phyloP scores from a whole-genome alignment of 2,797 vertebrate species.

The Sebastiscus tertius region DNA sequence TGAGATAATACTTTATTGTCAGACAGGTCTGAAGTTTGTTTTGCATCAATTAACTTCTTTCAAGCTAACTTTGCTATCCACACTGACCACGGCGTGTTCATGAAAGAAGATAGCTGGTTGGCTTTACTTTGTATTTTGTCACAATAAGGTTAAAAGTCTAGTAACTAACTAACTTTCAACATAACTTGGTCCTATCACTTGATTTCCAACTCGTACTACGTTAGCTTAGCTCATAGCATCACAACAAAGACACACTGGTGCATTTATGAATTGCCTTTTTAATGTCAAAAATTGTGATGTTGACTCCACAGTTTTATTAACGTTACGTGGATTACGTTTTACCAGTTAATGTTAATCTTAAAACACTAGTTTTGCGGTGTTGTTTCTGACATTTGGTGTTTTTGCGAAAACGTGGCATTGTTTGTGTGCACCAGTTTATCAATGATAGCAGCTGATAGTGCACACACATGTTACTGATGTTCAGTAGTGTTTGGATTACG shows the following conservation, averaged over 20 bases:
- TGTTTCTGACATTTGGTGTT: not conserved
- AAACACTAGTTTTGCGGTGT: not conserved
- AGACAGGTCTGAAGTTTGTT: too few species aligned
- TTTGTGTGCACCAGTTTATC: not conserved
- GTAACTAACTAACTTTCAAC: slow-evolving; percentile 6
- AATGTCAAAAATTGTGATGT: not conserved
- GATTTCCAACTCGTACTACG: too few species aligned
- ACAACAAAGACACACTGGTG: slow-evolving; percentile 3
- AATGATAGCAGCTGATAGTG: not conserved
- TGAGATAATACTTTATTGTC: too few species aligned
- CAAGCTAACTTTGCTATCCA: not conserved
- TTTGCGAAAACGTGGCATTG: not conserved
- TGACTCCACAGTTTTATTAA: not conserved
- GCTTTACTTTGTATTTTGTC: not conserved
- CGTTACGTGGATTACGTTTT: not conserved
- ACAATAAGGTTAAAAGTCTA: not conserved
- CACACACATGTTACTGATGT: not conserved
- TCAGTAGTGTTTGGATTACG: too few species aligned
- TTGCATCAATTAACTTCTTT: not conserved
- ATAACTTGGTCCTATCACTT: not conserved
- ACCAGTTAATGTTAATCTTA: not conserved
- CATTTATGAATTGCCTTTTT: not conserved
- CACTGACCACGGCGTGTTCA: not conserved
- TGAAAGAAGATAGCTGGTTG: not conserved
- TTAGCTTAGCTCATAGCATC: not conserved